A percentile compares a stretch with the other conserved stretches of the same genome.
Evolutionary conservation across 1,140 invertebrate genomes (phyloP).

Genomic region (Episyrphus balteatus): DNA sequence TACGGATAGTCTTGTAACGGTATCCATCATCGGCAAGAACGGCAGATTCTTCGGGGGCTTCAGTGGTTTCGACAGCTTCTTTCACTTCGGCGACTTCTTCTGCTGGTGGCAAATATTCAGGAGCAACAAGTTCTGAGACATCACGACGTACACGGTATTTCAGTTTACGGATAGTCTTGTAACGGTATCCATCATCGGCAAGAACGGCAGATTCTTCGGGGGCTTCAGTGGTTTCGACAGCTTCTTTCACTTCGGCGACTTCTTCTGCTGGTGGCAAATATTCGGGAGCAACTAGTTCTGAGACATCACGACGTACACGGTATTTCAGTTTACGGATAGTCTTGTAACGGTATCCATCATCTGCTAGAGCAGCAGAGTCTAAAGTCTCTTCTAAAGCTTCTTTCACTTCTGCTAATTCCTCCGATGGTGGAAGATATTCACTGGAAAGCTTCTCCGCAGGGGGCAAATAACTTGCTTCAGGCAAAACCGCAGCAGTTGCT

Average conservation of each 20-base stretch:
- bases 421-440: background rate
- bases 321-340: constrained; percentile 13
- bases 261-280: constrained; percentile 17
- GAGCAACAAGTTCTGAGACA: constrained; percentile 18
- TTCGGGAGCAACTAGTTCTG: constrained; percentile 15
- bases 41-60: constrained; percentile 13
- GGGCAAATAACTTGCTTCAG: no score
- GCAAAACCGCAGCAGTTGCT: no score
- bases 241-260: constrained; percentile 7
- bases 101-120: constrained; percentile 17
- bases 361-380: constrained; percentile 8
- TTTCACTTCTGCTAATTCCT: constrained; percentile 8
- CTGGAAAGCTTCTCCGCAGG: no score
- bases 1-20: constrained; percentile 19
- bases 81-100: constrained; percentile 8
- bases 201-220: constrained; percentile 12
- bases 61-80: constrained; percentile 7
- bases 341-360: constrained; percentile 17
- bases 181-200: constrained; percentile 15
- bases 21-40: constrained; percentile 16
- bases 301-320: constrained; percentile 17
- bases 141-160: constrained; percentile 22
- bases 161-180: constrained; percentile 19
- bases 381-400: constrained; percentile 2
- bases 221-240: constrained; percentile 7